Conservation (phyloP, 2,797 vertebrate species). For the Clamator glandarius region DNA sequence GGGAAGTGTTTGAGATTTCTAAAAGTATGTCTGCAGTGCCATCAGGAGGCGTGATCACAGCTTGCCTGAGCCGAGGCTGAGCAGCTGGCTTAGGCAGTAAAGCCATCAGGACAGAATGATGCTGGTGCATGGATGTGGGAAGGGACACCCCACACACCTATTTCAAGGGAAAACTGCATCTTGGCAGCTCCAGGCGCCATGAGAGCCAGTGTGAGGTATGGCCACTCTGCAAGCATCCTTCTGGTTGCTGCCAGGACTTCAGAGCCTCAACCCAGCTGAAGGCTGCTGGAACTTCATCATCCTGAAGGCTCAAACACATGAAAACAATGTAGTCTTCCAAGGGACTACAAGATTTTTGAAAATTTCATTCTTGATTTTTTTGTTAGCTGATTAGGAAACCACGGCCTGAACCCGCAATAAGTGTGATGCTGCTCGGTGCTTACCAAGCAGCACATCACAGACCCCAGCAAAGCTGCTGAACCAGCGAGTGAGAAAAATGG, state of each 20-base stretch:
- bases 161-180: background rate
- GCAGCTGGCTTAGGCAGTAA: background rate
- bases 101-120: background rate
- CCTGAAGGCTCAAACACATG: background rate
- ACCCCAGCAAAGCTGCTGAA: background rate
- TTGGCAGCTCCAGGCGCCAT: rapidly evolving
- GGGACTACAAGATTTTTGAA: background rate
- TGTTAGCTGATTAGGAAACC: background rate
- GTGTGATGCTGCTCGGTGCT: background rate
- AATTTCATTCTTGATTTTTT: background rate
- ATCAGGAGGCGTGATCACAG: conserved; percentile 58
- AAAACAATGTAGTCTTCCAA: rapidly evolving
- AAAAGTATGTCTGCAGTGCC: conserved; percentile 58
- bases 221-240: background rate
- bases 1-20: background rate
- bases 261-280: rapidly evolving
- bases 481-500: background rate
- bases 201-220: rapidly evolving
- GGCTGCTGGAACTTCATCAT: background rate
- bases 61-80: background rate
- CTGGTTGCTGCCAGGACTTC: background rate
- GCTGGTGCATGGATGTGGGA: rapidly evolving
- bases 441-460: background rate
- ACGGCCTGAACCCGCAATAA: rapidly evolving
- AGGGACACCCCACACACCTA: background rate